A percentile compares a stretch with the other conserved stretches of the same genome.
Evolutionary conservation across 2,888 invertebrate species (phyloP).

Genomic region (Heliconius sara): DNA sequence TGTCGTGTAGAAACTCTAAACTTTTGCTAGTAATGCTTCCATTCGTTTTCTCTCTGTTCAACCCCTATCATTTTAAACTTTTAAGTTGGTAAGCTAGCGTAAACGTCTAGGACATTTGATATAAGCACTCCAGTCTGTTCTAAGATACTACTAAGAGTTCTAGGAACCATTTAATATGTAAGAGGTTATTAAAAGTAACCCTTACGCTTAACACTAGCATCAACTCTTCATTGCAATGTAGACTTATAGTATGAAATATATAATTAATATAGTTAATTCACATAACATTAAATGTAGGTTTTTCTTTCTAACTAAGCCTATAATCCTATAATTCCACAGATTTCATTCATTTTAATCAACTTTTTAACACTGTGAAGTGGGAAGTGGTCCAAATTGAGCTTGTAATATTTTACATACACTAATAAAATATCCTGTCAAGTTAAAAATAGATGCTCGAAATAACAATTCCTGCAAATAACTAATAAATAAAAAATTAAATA

Average conservation of each 20-base stretch:
- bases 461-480: neutral
- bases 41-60: conserved; percentile 25
- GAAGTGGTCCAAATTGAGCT: no score
- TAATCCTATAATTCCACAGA: no score
- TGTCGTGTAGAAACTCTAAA: conserved; percentile 8
- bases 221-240: neutral
- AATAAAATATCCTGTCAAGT: no score
- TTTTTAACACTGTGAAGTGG: no score
- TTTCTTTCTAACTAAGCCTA: no score
- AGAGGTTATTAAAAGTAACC: neutral
- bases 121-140: neutral
- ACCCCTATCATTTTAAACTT: conserved; percentile 32
- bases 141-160: neutral
- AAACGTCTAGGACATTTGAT: conserved; percentile 13
- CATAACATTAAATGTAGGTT: neutral
- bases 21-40: conserved; percentile 5
- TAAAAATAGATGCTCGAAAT: neutral
- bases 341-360: no score
- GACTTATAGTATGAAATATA: neutral
- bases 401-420: no score
- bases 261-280: neutral
- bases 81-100: neutral
- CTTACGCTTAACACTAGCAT: neutral
- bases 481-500: neutral
- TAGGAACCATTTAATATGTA: neutral